Evolutionary conservation across 2,888 invertebrate species (phyloP), one percentile per base, ranked within the genome.

Genomic region (Tinea pellionella): DNA sequence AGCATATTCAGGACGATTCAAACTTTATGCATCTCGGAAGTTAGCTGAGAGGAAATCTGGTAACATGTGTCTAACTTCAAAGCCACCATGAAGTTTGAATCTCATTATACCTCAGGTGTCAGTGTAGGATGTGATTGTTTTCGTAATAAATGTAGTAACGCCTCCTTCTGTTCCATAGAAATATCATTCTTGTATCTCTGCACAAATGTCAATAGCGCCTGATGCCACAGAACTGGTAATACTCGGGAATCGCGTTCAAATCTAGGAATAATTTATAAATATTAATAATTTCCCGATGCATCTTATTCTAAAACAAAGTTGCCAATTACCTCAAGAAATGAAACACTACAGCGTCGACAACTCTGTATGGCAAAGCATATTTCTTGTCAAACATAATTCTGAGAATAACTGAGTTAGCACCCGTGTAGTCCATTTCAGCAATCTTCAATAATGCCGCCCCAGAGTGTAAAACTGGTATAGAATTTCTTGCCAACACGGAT

Each of bases 221-320:
- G 99, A 80, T 99, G 98, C 99, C 99, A 99, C 62, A 99, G 79
- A 3, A 99, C 97, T 0, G 99, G 99, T 72, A 99, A 87, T 66
- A 92, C 92, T 61, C 97, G 90, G 59, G 87, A 84, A 71, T 98
- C 98, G 64, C 89, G 89, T 75, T 94, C 92, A 78, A 98, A 97
- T 72, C 97, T 96, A 70, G 74, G 75, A 37, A 64, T 37, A 37
- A 37, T 6, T 37, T 6, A 37, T 37, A 37, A 6, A 9, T 37
- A 37, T 6, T 37, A 9, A 37, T 12, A 37, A 37, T 6, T 37
- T 37, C 24, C 24, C n/a, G n/a, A n/a, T n/a, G 6, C 24, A 37
- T 37, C n/a, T 9, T 37, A 37, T 37, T 37, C 9, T 37, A 2
- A 37, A 15, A 47, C 9, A 1, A 47, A 2, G n/a, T 15, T 47